Conservation (phyloP, 2,888 invertebrate genomes). For the Operophtera brumata region DNA sequence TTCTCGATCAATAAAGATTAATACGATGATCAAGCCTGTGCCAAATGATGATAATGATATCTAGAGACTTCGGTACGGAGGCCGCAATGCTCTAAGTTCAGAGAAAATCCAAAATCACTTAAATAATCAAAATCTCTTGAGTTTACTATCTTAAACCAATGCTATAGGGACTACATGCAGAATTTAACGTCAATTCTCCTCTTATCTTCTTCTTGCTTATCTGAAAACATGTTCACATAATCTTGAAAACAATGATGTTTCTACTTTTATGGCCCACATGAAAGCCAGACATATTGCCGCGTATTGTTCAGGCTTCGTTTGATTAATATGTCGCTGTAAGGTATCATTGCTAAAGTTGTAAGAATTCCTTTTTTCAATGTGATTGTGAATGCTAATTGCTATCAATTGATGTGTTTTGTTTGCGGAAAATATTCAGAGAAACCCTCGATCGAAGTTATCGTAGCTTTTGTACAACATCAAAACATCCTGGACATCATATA, state of each 20-base stretch:
- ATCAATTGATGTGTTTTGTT: background rate
- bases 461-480: no score
- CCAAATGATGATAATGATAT: no score
- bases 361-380: constrained; percentile 1
- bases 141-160: no score
- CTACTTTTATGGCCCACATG: background rate
- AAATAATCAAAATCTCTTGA: no score
- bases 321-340: background rate
- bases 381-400: background rate
- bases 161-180: background rate
- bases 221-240: constrained; percentile 2
- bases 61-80: no score
- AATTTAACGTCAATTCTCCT: background rate
- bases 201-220: no score
- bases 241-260: background rate
- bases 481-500: no score
- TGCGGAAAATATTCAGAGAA: background rate
- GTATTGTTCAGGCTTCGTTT: constrained; percentile 15
- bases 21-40: no score
- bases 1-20: no score
- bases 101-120: no score
- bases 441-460: no score
- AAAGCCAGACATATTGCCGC: constrained; percentile 4
- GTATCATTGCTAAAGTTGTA: constrained; percentile 6
- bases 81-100: no score